Conservation (phyloP, 2,113 vertebrate species). For the Epinephelus moara region DNA sequence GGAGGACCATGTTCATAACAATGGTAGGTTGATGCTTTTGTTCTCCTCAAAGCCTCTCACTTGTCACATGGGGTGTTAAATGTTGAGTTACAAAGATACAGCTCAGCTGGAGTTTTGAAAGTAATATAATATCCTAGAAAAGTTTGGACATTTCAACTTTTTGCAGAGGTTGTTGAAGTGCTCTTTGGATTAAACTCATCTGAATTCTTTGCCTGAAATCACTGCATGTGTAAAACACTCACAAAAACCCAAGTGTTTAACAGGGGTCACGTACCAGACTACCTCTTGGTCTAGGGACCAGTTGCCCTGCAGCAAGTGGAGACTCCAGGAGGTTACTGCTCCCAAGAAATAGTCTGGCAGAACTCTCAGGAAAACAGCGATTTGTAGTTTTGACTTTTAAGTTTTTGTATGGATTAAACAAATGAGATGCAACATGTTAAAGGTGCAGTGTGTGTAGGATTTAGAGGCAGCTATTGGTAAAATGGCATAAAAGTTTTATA, state of each 20-base stretch:
- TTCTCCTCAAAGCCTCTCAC: slow-evolving; percentile 10
- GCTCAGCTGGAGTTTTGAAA: not conserved
- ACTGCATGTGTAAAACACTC: not conserved
- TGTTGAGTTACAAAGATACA: not conserved
- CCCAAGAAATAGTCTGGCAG: not conserved
- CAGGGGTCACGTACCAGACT: no score
- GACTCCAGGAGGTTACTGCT: not conserved
- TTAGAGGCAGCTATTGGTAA: no score
- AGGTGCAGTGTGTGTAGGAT: no score
- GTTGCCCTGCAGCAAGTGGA: not conserved
- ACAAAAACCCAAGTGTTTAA: not conserved
- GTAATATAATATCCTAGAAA: not conserved
- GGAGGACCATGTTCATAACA: slow-evolving; percentile 97
- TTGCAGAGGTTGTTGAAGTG: not conserved
- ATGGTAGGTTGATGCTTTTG: slow-evolving; percentile 82
- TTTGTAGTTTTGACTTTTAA: not conserved
- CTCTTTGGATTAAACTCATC: not conserved
- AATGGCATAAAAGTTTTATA: no score
- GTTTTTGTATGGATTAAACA: not conserved
- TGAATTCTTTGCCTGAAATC: not conserved
- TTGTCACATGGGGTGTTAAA: not conserved
- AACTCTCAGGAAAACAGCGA: not conserved
- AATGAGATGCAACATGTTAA: not conserved
- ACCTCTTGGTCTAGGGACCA: no score
- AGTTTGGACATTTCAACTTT: not conserved